A percentile compares a stretch with the other conserved stretches of the same genome.
These are phyloP conservation scores for Geotrypetes seraphini DNA, from an alignment of 2,797 vertebrate genomes.

Conservation along the genomic window DNA sequence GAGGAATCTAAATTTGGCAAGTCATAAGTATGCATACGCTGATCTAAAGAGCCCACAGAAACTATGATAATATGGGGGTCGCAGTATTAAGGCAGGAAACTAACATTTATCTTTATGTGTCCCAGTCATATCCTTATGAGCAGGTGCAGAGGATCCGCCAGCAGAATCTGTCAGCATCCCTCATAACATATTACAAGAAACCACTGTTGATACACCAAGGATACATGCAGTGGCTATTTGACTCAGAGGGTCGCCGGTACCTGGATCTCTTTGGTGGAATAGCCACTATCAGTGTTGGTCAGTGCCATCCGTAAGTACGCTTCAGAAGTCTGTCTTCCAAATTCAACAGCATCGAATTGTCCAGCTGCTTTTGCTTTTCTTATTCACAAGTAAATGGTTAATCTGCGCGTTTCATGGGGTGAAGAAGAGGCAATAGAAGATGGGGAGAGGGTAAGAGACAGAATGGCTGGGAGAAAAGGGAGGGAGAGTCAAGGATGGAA, in stretches of 20 bases:
- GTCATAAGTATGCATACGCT: no score
- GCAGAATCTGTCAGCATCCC: conserved; percentile 52
- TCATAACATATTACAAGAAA: conserved; percentile 60
- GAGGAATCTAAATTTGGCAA: no score
- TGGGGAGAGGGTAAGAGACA: no score
- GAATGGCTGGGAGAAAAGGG: no score
- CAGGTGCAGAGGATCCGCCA: conserved; percentile 60
- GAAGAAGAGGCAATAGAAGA: no score
- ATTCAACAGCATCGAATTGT: no score
- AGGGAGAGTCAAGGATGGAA: no score
- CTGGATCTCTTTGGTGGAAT: conserved; percentile 88
- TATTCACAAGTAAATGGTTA: no score
- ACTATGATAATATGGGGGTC: no score
- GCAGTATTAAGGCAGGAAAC: not conserved
- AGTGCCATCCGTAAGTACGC: conserved; percentile 85
- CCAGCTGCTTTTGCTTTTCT: no score
- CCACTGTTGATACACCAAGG: conserved; percentile 83
- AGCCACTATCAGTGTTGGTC: conserved; percentile 81
- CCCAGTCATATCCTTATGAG: conserved; percentile 61
- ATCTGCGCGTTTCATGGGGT: no score
- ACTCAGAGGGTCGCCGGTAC: conserved; percentile 75
- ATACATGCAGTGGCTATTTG: conserved; percentile 91
- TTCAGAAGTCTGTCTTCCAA: not conserved
- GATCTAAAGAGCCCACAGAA: no score
- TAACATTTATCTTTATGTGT: not conserved